These are phyloP conservation scores for Eclectus roratus DNA, from an alignment of 2,113 vertebrate species.

Conservation along the genomic window DNA sequence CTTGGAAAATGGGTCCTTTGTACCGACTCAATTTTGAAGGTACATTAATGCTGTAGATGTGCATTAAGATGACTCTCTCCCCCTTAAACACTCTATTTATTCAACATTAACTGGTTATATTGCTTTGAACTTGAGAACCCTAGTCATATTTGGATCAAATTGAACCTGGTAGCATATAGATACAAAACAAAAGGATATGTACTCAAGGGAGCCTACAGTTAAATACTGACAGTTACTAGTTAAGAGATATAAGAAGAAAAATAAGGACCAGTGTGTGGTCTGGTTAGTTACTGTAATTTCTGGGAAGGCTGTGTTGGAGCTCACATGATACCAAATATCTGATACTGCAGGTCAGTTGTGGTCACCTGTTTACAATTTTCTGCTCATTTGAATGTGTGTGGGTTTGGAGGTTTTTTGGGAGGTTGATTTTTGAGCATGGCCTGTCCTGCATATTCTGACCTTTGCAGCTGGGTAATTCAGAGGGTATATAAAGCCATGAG, in stretches of 20 bases:
- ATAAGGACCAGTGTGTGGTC: neutral
- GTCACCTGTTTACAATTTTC: neutral
- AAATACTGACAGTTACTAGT: neutral
- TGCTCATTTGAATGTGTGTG: neutral
- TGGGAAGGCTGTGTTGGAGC: neutral
- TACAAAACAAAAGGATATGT: neutral
- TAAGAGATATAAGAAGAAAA: neutral
- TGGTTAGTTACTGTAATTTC: neutral
- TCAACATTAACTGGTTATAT: neutral
- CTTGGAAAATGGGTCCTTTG: neutral
- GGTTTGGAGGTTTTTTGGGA: neutral
- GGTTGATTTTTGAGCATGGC: neutral
- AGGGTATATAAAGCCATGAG: neutral
- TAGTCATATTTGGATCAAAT: neutral
- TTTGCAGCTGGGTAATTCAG: neutral
- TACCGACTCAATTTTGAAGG: neutral
- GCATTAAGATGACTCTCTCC: neutral
- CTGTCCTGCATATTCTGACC: neutral
- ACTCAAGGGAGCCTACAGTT: neutral
- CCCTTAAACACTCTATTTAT: neutral
- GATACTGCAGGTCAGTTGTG: neutral
- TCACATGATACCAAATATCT: neutral
- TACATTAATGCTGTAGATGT: neutral
- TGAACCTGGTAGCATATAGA: neutral
- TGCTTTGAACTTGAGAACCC: neutral